Conservation (phyloP, 2,888 invertebrate species). For the Tolmerus cingulatus region DNA sequence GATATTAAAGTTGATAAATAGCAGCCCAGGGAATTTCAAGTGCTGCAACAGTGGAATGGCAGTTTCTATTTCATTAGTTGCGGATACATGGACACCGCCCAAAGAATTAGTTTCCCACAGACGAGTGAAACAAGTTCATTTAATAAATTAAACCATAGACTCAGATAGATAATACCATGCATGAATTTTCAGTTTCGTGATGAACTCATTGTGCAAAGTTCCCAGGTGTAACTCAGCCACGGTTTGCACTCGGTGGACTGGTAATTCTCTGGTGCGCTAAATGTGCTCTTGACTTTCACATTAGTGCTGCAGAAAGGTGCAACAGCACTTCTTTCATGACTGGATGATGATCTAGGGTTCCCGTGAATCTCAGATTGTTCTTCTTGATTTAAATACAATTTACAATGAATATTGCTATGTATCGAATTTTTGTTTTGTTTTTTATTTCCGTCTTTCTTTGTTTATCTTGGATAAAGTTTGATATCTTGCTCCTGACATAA, state of each 20-base stretch:
- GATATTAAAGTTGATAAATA: neutral
- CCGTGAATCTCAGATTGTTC: neutral
- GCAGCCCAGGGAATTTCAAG: neutral
- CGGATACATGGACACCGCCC: neutral
- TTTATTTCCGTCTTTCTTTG: too few relatives aligned
- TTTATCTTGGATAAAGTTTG: too few relatives aligned
- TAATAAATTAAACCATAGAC: neutral
- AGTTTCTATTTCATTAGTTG: neutral
- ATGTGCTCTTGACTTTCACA: neutral
- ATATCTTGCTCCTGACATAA: too few relatives aligned
- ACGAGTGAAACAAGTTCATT: neutral
- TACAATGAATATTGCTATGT: neutral
- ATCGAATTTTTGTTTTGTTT: neutral
- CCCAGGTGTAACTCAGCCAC: neutral
- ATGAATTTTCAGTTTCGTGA: neutral
- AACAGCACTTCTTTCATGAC: neutral
- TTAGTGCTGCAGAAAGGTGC: neutral
- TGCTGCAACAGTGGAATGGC: neutral
- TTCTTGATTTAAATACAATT: neutral
- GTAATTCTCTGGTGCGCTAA: neutral
- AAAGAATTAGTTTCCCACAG: neutral
- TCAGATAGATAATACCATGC: neutral
- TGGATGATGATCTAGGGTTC: neutral
- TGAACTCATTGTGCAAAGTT: neutral
- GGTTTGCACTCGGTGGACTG: neutral